Evolutionary conservation across 2,113 vertebrate species (phyloP), one percentile per base, ranked within the genome.

Genomic region (Amphiprion percula): DNA sequence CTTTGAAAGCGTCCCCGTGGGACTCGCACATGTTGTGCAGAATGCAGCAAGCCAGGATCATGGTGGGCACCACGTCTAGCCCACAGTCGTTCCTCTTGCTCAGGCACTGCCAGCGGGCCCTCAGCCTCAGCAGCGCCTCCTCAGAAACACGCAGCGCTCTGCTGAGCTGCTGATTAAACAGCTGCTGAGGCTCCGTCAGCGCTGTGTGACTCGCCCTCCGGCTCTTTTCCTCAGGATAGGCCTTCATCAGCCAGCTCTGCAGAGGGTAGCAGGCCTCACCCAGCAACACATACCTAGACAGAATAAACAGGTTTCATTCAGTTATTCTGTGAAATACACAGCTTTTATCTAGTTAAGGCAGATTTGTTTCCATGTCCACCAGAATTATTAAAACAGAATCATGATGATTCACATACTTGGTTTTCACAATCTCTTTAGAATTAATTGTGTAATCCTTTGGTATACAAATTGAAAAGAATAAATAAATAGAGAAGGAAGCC

Each of bases 21-120:
- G 91, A 69, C 91, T 96, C 95, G 1, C 95, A 96, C 33, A 94
- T 63, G 58, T 94, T 94, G 83, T 94, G 93, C 41, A 92, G 91
- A 11, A 94, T 91, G 65, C 95, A 94, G 87, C 93, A 96, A 4
- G 92, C 91, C 12, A 92, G 74, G 21, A 93, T 89, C 85, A 95
- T 92, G 37, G 91, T 92, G 39, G 93, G 92, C n/a, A 94, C 80
- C 68, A 95, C 93, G 1, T 94, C 87, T 63, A 96, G 87, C 1
- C 92, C 91, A 1, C 88, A 93, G 87, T 95, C 90, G 15, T 94
- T 94, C 72, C 94, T 84, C 78, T 95, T 95, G 44, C 90, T 88
- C 37, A 96, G 91, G 72, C 91, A 95, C 83, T 93, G 86, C 94
- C 91, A 94, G 66, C 93, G 92, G 0, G 92, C 91, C 50, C 89